Evolutionary conservation across 2,113 vertebrate genomes (phyloP).

Genomic region (Alligator sinensis): DNA sequence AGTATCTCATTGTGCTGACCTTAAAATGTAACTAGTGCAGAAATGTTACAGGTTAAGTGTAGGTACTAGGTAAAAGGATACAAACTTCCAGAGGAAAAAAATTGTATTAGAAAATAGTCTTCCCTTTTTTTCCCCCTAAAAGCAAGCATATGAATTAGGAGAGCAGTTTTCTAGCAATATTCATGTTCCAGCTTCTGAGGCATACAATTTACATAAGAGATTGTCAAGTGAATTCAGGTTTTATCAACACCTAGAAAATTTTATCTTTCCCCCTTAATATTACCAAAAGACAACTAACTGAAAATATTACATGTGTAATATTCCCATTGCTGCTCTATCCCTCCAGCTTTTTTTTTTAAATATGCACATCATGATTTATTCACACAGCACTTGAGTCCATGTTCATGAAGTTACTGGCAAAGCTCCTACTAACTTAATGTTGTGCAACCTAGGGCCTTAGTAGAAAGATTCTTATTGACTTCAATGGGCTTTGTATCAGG

Average conservation of each 20-base stretch:
- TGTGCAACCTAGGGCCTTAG: background rate
- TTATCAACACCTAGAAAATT: background rate
- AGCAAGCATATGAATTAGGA: background rate
- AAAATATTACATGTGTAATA: background rate
- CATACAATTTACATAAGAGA: background rate
- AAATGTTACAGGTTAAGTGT: background rate
- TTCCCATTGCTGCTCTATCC: too few relatives aligned
- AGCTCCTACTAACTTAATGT: background rate
- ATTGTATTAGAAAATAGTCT: background rate
- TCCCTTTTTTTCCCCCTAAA: rapidly evolving
- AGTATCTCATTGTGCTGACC: background rate
- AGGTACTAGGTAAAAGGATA: background rate
- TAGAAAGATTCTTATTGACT: background rate
- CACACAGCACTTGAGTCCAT: background rate
- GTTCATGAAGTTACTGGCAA: background rate
- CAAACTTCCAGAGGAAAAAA: background rate
- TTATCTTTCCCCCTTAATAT: background rate
- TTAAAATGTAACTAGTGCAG: background rate
- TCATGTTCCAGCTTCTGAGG: background rate
- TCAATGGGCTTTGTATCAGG: background rate
- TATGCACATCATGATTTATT: background rate
- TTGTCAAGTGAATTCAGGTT: background rate
- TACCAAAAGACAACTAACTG: background rate
- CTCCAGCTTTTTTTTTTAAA: background rate
- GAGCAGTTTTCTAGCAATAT: background rate